phyloP scores from a whole-genome alignment of 1,140 invertebrate genomes.

The Drosophila persimilis region DNA sequence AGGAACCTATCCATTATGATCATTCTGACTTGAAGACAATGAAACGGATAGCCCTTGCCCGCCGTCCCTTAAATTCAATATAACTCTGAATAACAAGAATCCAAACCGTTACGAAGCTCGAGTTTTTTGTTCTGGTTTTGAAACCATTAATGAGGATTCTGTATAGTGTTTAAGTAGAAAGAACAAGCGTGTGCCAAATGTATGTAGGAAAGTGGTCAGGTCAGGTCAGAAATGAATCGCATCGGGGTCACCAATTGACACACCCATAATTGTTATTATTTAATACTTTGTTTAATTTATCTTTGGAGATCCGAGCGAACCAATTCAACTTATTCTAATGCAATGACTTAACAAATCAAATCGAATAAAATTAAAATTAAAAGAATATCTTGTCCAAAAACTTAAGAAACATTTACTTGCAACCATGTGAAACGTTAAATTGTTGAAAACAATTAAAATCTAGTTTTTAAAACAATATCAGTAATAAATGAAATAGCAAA shows the following conservation, averaged over 20 bases:
- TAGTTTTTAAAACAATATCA: constrained; percentile 68
- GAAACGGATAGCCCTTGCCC: not conserved
- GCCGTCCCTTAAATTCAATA: constrained; percentile 11
- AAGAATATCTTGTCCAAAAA: constrained; percentile 69
- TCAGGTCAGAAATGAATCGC: not conserved
- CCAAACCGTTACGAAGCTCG: constrained; percentile 42
- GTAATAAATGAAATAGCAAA: constrained; percentile 30
- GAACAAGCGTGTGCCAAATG: constrained; percentile 45
- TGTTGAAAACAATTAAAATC: constrained; percentile 76
- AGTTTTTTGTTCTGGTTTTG: constrained; percentile 27
- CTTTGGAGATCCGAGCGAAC: constrained; percentile 22
- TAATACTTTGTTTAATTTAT: constrained; percentile 5
- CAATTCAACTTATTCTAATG: constrained; percentile 17
- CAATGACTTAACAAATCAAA: constrained; percentile 30
- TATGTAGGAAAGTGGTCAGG: constrained; percentile 17
- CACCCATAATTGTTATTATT: constrained; percentile 38
- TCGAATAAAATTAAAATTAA: constrained; percentile 41
- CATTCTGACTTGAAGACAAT: constrained; percentile 2
- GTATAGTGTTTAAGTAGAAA: constrained; percentile 39
- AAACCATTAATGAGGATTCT: constrained; percentile 13
- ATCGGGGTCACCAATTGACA: constrained; percentile 31
- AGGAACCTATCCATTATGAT: not conserved
- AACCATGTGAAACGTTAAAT: constrained; percentile 74
- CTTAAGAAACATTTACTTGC: constrained; percentile 69
- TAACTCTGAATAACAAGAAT: constrained; percentile 21